phyloP scores from a whole-genome alignment of 2,113 vertebrate genomes.

The Anoplopoma fimbria region DNA sequence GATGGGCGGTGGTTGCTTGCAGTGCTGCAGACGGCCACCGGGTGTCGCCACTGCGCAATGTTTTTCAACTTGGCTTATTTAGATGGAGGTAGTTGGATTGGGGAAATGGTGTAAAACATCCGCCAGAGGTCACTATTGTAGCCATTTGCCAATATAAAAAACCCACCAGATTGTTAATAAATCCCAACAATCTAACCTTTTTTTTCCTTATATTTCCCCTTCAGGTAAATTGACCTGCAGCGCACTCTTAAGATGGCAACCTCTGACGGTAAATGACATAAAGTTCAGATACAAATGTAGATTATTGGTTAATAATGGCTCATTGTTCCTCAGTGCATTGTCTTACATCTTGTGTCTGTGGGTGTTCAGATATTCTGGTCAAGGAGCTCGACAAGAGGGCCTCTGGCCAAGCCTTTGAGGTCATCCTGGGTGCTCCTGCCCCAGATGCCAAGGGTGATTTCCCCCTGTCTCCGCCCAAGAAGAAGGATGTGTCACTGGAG shows the following conservation, averaged over 20 bases:
- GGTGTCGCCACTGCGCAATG: slow-evolving; percentile 12
- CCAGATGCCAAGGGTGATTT: slow-evolving; percentile 91
- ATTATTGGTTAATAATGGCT: neutral
- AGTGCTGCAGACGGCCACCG: slow-evolving; percentile 20
- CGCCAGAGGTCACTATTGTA: slow-evolving; percentile 44
- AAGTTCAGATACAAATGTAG: neutral
- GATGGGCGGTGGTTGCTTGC: slow-evolving; percentile 80
- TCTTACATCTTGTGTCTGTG: neutral
- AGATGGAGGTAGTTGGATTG: neutral
- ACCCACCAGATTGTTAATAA: neutral
- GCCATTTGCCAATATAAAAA: neutral
- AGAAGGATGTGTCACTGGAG: slow-evolving; percentile 96
- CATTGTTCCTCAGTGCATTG: neutral
- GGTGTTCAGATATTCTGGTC: slow-evolving; percentile 89
- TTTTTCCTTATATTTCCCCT: neutral
- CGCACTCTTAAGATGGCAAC: slow-evolving; percentile 74
- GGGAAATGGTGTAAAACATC: neutral
- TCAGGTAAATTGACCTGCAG: slow-evolving; percentile 52
- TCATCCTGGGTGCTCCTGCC: slow-evolving; percentile 88
- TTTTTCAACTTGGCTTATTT: neutral
- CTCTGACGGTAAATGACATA: slow-evolving; percentile 63
- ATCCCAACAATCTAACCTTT: neutral
- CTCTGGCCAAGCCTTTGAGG: slow-evolving; percentile 97
- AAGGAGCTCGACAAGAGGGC: slow-evolving; percentile 97
- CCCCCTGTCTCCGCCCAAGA: slow-evolving; percentile 92